These are phyloP conservation scores for Caretta caretta DNA, from an alignment of 2,113 vertebrate species.

Conservation along the genomic window DNA sequence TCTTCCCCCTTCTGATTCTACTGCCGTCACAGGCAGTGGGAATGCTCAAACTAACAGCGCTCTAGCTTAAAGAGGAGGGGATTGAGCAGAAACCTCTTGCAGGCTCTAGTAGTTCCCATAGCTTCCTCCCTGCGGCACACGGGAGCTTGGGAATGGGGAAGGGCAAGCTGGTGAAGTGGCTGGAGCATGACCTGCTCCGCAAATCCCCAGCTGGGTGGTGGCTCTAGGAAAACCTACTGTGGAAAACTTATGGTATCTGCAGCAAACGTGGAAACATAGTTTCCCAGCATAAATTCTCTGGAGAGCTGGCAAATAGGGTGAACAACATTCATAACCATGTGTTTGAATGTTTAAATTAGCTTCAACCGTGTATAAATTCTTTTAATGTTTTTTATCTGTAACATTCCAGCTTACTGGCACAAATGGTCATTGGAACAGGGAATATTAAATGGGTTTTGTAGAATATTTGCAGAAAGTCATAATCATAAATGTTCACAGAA, in stretches of 20 bases:
- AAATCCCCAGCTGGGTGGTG: background rate
- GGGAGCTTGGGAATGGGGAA: background rate
- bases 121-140: background rate
- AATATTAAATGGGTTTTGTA: background rate
- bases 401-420: background rate
- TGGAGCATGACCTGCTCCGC: background rate
- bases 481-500: background rate
- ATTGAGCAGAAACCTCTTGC: slow-evolving; percentile 18
- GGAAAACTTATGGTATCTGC: background rate
- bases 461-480: background rate
- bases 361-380: background rate
- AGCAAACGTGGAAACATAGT: background rate
- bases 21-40: slow-evolving; percentile 46
- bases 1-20: slow-evolving; percentile 40
- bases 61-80: slow-evolving; percentile 1
- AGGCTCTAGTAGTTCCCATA: background rate
- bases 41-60: slow-evolving; percentile 38
- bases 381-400: background rate
- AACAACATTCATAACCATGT: background rate
- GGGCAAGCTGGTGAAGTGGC: background rate
- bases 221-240: background rate
- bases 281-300: background rate
- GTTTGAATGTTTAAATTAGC: slow-evolving; percentile 4
- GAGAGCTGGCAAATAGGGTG: background rate
- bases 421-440: background rate